phyloP scores from a whole-genome alignment of 2,888 invertebrate genomes.

The Nemapogon koenigi region DNA sequence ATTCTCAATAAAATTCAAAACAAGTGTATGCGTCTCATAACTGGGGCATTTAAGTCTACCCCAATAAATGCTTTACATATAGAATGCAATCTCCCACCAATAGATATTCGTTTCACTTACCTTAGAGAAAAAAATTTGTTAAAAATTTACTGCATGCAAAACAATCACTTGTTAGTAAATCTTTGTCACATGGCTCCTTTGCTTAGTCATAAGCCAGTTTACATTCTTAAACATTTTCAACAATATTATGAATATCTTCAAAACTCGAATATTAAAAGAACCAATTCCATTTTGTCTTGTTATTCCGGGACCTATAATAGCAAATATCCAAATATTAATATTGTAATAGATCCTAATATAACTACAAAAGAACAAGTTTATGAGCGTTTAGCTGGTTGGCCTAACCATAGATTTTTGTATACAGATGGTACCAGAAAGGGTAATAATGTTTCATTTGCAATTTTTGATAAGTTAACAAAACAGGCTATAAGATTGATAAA shows the following conservation, averaged over 20 bases:
- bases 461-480: background rate
- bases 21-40: conserved; percentile 10
- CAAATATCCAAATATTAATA: background rate
- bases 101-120: conserved; percentile 10
- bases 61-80: conserved; percentile 13
- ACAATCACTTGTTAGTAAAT: background rate
- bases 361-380: background rate
- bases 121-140: conserved; percentile 10
- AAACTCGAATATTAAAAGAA: background rate
- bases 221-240: background rate
- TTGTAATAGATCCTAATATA: background rate
- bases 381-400: background rate
- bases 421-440: conserved; percentile 13
- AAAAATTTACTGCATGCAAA: background rate
- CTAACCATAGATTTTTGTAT: conserved; percentile 8
- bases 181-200: background rate
- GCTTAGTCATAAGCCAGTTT: background rate
- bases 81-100: conserved; percentile 14
- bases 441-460: conserved; percentile 5
- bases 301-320: background rate
- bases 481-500: background rate
- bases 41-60: conserved; percentile 13
- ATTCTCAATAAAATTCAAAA: conserved; percentile 6
- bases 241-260: background rate
- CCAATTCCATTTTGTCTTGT: background rate